phyloP scores from a whole-genome alignment of 1,140 invertebrate species.

The Caenorhabditis latens region DNA sequence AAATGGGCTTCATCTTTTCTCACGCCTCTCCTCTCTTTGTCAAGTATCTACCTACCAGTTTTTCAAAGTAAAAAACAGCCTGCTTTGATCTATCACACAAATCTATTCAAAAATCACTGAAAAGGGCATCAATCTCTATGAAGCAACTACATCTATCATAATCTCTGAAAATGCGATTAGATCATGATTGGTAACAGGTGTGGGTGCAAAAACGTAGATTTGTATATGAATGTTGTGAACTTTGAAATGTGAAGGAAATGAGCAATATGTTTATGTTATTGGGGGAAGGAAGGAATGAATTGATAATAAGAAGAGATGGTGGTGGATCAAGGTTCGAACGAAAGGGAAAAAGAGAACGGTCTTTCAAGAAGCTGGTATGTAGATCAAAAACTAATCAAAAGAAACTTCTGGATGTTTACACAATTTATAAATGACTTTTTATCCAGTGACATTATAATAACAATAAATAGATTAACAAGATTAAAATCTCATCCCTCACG shows the following conservation, averaged over 20 bases:
- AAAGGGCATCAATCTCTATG: conserved; percentile 4
- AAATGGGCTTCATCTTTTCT: too few relatives aligned
- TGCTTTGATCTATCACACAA: neutral
- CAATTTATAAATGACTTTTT: neutral
- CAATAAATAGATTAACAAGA: conserved; percentile 27
- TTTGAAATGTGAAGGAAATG: neutral
- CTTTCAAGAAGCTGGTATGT: too few relatives aligned
- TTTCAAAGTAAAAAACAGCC: too few relatives aligned
- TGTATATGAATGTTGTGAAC: neutral
- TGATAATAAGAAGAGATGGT: neutral
- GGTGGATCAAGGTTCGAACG: too few relatives aligned
- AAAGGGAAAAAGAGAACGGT: too few relatives aligned
- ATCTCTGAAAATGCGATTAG: neutral
- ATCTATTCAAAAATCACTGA: conserved; percentile 1
- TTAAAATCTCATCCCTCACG: neutral
- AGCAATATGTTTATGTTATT: too few relatives aligned
- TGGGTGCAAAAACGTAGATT: neutral
- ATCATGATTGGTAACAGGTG: neutral
- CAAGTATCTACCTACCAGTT: too few relatives aligned
- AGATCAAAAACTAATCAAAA: neutral
- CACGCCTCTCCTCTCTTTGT: too few relatives aligned
- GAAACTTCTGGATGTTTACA: neutral
- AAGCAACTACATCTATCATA: neutral
- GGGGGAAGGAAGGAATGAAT: neutral
- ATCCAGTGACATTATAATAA: neutral